Evolutionary conservation across 2,113 vertebrate species (phyloP).

Genomic region (Enhydra lutris): DNA sequence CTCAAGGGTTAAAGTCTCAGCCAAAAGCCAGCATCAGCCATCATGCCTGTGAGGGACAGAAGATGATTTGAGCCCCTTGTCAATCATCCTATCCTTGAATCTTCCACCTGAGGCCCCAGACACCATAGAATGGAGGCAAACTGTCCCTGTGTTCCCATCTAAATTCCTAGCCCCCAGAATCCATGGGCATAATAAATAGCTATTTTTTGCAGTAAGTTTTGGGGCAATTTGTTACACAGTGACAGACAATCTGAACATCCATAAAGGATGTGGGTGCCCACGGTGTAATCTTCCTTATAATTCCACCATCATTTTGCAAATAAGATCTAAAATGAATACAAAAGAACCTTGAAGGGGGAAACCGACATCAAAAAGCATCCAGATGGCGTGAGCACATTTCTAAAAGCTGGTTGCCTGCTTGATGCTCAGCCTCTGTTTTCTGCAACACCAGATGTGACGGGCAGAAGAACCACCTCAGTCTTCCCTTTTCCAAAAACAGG

Average conservation of each 20-base stretch:
- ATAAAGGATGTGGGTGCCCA: not conserved
- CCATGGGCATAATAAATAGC: not conserved
- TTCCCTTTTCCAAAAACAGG: not conserved
- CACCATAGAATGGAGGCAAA: not conserved
- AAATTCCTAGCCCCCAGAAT: not conserved
- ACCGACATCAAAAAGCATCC: not conserved
- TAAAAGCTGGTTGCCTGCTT: not conserved
- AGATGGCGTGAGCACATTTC: not conserved
- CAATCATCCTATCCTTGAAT: not conserved
- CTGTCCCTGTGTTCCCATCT: not conserved
- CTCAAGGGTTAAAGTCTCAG: not conserved
- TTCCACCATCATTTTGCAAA: not conserved
- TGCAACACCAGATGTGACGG: not conserved
- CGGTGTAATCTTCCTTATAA: not conserved
- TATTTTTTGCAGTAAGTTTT: not conserved
- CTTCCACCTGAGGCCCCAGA: not conserved
- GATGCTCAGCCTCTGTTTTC: not conserved
- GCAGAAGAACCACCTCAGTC: not conserved
- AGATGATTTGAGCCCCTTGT: not conserved
- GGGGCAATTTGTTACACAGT: not conserved
- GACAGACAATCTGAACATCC: not conserved
- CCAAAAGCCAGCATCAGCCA: not conserved
- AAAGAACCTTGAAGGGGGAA: not conserved
- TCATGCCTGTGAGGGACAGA: not conserved
- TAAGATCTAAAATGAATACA: not conserved